Percentiles rank a stretch among this genome's conserved stretches.
Conservation (phyloP, 2,888 invertebrate genomes). For the Sabatieria punctata region DNA sequence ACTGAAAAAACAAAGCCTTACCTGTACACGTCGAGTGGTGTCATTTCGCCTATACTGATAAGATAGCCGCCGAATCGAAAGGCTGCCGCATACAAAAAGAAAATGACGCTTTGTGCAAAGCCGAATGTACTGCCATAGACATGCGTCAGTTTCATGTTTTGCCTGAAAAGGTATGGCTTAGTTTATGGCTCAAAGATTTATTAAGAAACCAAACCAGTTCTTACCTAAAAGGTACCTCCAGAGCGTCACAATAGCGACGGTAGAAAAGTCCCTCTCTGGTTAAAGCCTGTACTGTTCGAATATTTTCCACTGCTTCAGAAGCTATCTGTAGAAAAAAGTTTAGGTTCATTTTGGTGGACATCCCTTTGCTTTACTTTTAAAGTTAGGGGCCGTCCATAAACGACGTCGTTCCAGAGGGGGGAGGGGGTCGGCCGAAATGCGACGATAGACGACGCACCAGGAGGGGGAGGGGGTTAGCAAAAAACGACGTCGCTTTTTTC, state of each 20-base stretch:
- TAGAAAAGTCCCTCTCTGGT: constrained; percentile 33
- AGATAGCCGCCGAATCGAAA: constrained; percentile 40
- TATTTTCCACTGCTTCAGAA: constrained; percentile 37
- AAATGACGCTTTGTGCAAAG: constrained; percentile 39
- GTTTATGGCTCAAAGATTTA: background rate
- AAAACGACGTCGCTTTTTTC: too few species aligned
- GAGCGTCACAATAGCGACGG: constrained; percentile 28
- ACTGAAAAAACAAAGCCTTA: constrained; percentile 11
- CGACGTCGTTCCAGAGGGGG: too few species aligned
- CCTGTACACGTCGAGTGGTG: constrained; percentile 34
- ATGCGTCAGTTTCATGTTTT: too few species aligned
- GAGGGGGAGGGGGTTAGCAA: too few species aligned
- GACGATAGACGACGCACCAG: too few species aligned
- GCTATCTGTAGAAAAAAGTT: constrained; percentile 26
- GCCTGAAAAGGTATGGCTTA: too few species aligned
- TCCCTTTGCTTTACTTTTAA: too few species aligned
- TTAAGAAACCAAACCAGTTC: background rate
- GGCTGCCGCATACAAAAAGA: constrained; percentile 40
- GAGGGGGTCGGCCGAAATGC: too few species aligned
- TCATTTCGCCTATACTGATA: constrained; percentile 38
- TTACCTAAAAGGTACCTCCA: constrained; percentile 34
- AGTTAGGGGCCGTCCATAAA: too few species aligned
- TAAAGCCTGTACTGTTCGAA: constrained; percentile 33
- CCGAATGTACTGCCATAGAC: constrained; percentile 31
- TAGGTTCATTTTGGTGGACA: too few species aligned